Percentiles rank a stretch among this genome's conserved stretches.
phyloP scores from a whole-genome alignment of 1,140 invertebrate genomes.

The Aphelinus certus region DNA sequence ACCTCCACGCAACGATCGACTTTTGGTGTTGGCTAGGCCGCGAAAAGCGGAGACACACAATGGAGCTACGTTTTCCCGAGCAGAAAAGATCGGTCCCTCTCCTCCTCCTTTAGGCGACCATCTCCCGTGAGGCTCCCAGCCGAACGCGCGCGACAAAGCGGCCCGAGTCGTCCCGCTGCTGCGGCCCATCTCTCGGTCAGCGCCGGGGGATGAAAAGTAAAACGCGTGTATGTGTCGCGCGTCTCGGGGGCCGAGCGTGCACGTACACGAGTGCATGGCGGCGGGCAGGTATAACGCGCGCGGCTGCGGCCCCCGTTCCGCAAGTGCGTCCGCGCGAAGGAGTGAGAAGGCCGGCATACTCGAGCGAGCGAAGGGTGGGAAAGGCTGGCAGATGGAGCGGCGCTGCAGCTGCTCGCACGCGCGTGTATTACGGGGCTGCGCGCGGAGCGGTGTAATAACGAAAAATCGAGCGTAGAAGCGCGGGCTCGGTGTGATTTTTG shows the following conservation, averaged over 20 bases:
- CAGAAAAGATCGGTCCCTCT: no score
- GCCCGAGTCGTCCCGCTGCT: no score
- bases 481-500: neutral
- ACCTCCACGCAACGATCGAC: no score
- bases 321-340: slow-evolving; percentile 7
- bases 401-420: neutral
- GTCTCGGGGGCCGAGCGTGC: no score
- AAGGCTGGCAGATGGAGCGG: slow-evolving; percentile 43
- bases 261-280: no score
- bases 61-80: no score
- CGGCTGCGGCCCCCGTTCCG: slow-evolving; percentile 7
- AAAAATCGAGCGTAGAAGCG: slow-evolving; percentile 10
- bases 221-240: neutral
- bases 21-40: no score
- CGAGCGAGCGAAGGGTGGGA: slow-evolving; percentile 37
- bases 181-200: neutral
- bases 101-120: no score
- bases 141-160: neutral
- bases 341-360: slow-evolving; percentile 12
- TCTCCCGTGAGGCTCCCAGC: no score
- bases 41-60: no score
- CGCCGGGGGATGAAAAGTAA: slow-evolving; percentile 6
- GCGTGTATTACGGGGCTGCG: no score
- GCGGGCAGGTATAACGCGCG: slow-evolving; percentile 1
- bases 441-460: neutral